These are phyloP conservation scores for Condylura cristata DNA, from an alignment of 2,113 vertebrate genomes.

Conservation along the genomic window DNA sequence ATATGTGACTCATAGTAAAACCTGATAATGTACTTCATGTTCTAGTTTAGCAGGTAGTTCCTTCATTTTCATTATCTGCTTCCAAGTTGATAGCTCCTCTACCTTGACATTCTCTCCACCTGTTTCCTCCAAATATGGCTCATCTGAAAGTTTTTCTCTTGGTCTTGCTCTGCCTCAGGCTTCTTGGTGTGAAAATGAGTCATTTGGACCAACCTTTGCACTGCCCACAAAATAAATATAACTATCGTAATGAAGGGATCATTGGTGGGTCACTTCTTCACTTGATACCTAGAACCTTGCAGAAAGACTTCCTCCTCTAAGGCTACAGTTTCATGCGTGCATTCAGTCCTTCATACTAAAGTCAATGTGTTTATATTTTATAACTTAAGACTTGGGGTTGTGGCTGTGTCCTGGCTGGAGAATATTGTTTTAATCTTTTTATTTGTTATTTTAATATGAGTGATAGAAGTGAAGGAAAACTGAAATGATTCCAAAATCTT, in stretches of 20 bases:
- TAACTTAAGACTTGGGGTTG: background rate
- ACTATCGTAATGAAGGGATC: background rate
- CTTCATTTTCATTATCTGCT: background rate
- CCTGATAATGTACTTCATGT: background rate
- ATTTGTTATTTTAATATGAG: conserved; percentile 38
- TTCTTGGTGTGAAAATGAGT: background rate
- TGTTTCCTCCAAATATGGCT: background rate
- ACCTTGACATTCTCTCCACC: background rate
- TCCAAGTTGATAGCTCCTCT: background rate
- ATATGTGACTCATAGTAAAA: background rate
- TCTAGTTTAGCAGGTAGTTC: background rate
- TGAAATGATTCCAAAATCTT: conserved; percentile 7
- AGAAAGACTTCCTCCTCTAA: background rate
- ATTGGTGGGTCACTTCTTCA: background rate
- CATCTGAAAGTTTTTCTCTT: background rate
- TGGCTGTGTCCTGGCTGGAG: background rate
- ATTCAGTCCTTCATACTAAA: background rate
- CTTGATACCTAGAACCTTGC: background rate
- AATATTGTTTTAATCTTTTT: conserved; percentile 38
- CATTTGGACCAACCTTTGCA: too few species aligned
- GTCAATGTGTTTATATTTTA: background rate
- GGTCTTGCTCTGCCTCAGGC: background rate
- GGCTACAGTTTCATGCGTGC: background rate
- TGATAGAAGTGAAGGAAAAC: background rate
- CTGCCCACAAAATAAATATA: background rate